phyloP scores from a whole-genome alignment of 2,888 invertebrate genomes.

The Drosophila borealis region DNA sequence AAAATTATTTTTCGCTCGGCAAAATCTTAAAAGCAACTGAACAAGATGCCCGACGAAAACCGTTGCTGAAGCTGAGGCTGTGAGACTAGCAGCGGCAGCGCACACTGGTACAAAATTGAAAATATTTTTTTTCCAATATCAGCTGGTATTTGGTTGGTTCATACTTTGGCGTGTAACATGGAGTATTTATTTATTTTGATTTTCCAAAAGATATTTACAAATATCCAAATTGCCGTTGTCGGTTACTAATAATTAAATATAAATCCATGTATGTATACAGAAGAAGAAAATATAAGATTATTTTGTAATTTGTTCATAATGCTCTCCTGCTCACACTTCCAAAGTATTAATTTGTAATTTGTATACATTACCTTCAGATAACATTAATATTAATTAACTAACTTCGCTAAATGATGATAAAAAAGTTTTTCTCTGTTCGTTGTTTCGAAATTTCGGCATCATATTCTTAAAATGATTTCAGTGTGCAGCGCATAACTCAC shows the following conservation, averaged over 20 bases:
- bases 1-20: constrained; percentile 79
- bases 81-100: constrained; percentile 48
- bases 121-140: constrained; percentile 4
- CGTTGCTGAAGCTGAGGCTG: constrained; percentile 63
- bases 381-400: too few species aligned
- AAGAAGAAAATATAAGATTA: too few species aligned
- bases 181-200: neutral
- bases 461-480: constrained; percentile 5
- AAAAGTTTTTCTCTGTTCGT: too few species aligned
- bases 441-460: neutral
- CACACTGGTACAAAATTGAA: constrained; percentile 40
- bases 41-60: constrained; percentile 68
- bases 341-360: too few species aligned
- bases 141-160: constrained; percentile 6
- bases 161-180: neutral
- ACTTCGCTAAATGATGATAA: too few species aligned
- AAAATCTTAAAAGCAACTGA: constrained; percentile 82
- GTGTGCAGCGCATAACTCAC: constrained; percentile 47
- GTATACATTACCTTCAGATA: too few species aligned
- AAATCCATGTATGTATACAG: too few species aligned
- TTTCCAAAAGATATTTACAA: constrained; percentile 2
- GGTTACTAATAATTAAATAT: too few species aligned
- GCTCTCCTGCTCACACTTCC: too few species aligned
- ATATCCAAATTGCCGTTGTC: too few species aligned
- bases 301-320: too few species aligned